Evolutionary conservation across 1,140 invertebrate genomes (phyloP).

Genomic region (Drosophila serrata): DNA sequence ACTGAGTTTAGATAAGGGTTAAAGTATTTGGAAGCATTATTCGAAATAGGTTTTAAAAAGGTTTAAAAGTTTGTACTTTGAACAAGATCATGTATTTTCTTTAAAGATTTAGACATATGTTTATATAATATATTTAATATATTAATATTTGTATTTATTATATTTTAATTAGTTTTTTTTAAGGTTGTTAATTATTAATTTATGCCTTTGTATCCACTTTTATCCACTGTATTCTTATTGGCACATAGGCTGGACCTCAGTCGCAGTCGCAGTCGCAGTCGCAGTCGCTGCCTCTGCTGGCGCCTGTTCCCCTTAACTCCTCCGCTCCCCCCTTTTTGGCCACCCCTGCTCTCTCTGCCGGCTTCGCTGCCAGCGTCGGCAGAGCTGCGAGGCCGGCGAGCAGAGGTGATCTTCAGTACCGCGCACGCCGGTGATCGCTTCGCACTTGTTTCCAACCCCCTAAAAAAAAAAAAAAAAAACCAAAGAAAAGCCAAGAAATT

Average conservation of each 20-base stretch:
- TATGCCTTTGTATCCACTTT: background rate
- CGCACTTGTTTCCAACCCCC: conserved; percentile 59
- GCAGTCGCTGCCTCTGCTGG: conserved; percentile 8
- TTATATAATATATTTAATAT: too few species aligned
- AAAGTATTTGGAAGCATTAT: too few species aligned
- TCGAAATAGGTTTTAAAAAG: too few species aligned
- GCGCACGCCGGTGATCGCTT: conserved; percentile 78
- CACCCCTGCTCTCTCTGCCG: conserved; percentile 5
- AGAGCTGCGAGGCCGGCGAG: conserved; percentile 19
- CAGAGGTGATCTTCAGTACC: conserved; percentile 73
- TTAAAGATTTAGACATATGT: too few species aligned
- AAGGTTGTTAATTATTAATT: background rate
- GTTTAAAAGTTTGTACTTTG: background rate
- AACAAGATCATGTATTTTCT: background rate
- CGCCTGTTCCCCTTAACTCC: background rate
- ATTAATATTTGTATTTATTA: background rate
- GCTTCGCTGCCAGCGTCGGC: conserved; percentile 16
- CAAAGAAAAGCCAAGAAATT: background rate
- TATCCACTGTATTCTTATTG: conserved; percentile 23
- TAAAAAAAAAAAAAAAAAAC: background rate
- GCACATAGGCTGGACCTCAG: conserved; percentile 28
- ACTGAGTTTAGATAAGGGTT: too few species aligned
- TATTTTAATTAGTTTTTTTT: background rate
- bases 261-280: conserved; percentile 9
- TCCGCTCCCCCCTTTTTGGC: too few species aligned